These are phyloP conservation scores for Pasiphila rectangulata DNA, from an alignment of 2,888 invertebrate species.

Conservation along the genomic window DNA sequence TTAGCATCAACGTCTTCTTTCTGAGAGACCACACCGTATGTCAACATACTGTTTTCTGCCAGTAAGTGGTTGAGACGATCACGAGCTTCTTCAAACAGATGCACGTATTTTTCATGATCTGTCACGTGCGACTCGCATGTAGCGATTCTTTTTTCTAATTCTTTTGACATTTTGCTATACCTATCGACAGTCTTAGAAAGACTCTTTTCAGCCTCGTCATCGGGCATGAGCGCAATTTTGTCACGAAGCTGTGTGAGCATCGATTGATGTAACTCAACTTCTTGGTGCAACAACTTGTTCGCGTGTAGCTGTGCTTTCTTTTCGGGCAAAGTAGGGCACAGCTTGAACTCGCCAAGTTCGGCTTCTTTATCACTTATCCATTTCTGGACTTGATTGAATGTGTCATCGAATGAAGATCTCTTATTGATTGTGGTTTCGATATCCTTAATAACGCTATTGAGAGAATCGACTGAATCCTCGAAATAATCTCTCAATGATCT, in stretches of 20 bases:
- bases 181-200: slow-evolving; percentile 86
- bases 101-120: slow-evolving; percentile 91
- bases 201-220: slow-evolving; percentile 88
- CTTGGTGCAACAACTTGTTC: slow-evolving; percentile 90
- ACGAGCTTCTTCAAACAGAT: slow-evolving; percentile 89
- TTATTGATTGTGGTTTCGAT: slow-evolving; percentile 94
- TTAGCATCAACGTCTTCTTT: slow-evolving; percentile 89
- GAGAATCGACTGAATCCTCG: slow-evolving; percentile 91
- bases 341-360: slow-evolving; percentile 84
- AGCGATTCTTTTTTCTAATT: slow-evolving; percentile 84
- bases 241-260: slow-evolving; percentile 91
- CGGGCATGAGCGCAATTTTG: slow-evolving; percentile 88
- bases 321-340: slow-evolving; percentile 90
- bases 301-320: slow-evolving; percentile 93
- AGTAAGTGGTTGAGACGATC: slow-evolving; percentile 91
- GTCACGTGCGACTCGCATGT: slow-evolving; percentile 86
- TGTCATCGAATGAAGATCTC: slow-evolving; percentile 95
- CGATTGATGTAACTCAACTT: slow-evolving; percentile 91
- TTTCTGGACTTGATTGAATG: slow-evolving; percentile 91
- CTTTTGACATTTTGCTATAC: slow-evolving; percentile 85
- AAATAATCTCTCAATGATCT: slow-evolving; percentile 89
- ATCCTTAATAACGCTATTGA: slow-evolving; percentile 91
- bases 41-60: slow-evolving; percentile 88
- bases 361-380: slow-evolving; percentile 92
- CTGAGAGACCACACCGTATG: slow-evolving; percentile 89